Evolutionary conservation across 2,113 vertebrate species (phyloP).

Genomic region (Pithys albifrons): DNA sequence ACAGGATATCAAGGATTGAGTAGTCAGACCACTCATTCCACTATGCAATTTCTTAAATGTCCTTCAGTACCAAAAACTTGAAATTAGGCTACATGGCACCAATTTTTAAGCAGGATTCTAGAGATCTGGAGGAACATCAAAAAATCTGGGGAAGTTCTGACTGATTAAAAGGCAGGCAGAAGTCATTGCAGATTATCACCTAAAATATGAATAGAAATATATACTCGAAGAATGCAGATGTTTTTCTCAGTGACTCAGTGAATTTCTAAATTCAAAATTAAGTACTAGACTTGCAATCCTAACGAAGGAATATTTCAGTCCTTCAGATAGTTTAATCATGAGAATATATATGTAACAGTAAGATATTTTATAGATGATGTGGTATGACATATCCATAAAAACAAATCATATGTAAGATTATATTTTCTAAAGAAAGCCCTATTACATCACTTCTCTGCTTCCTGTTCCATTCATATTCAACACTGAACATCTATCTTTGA

Average conservation of each 20-base stretch:
- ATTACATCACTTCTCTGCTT: neutral
- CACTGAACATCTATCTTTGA: neutral
- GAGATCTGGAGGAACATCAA: neutral
- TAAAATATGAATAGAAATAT: neutral
- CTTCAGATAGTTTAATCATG: neutral
- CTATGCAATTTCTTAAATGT: neutral
- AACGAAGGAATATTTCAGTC: neutral
- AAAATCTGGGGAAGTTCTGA: neutral
- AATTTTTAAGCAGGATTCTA: neutral
- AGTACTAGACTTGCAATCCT: neutral
- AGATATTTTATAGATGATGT: neutral
- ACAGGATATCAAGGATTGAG: neutral
- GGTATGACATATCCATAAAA: neutral
- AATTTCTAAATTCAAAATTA: neutral
- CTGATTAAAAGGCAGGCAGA: neutral
- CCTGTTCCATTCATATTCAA: neutral
- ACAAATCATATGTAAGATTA: neutral
- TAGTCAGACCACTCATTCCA: neutral
- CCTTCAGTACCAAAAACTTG: neutral
- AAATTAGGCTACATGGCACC: neutral
- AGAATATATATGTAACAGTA: neutral
- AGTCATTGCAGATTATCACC: neutral
- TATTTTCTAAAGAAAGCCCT: neutral
- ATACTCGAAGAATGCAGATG: accelerated
- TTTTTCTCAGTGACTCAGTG: neutral